Percentiles rank a stretch among this genome's conserved stretches.
Evolutionary conservation across 2,797 vertebrate genomes (phyloP).

Genomic region (Cynopterus sphinx): DNA sequence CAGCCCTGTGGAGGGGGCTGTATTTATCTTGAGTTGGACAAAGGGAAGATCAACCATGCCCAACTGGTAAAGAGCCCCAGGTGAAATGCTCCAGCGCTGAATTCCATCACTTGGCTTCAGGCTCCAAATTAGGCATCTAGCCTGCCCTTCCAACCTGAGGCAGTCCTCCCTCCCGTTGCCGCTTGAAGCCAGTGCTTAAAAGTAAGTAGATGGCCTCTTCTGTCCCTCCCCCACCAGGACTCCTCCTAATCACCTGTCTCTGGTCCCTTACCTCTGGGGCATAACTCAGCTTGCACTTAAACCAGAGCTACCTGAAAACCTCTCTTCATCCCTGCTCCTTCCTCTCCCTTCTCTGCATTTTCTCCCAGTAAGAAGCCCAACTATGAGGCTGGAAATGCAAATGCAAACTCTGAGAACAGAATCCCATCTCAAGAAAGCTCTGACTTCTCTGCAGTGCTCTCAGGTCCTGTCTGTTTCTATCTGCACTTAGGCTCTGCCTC

Average conservation of each 20-base stretch:
- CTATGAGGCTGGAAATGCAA: background rate
- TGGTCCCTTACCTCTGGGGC: background rate
- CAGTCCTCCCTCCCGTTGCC: background rate
- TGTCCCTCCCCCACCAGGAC: background rate
- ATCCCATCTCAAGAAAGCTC: background rate
- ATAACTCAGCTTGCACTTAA: background rate
- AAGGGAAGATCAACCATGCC: background rate
- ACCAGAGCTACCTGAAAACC: background rate
- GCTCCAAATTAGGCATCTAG: background rate
- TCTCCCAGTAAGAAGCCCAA: background rate
- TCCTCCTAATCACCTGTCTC: background rate
- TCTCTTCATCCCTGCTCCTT: background rate
- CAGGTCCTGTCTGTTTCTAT: background rate
- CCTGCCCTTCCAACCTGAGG: background rate
- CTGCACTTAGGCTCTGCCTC: background rate
- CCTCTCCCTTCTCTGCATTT: background rate
- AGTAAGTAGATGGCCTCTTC: background rate
- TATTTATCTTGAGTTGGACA: conserved; percentile 28
- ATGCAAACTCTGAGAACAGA: background rate
- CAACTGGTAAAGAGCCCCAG: background rate
- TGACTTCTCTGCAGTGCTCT: background rate
- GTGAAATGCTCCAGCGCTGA: background rate
- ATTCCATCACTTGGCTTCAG: background rate
- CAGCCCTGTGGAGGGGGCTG: background rate
- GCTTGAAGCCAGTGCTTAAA: background rate